Percentiles rank a stretch among this genome's conserved stretches.
Evolutionary conservation across 2,888 invertebrate genomes (phyloP).

Genomic region (Synanthedon tipuliformis): DNA sequence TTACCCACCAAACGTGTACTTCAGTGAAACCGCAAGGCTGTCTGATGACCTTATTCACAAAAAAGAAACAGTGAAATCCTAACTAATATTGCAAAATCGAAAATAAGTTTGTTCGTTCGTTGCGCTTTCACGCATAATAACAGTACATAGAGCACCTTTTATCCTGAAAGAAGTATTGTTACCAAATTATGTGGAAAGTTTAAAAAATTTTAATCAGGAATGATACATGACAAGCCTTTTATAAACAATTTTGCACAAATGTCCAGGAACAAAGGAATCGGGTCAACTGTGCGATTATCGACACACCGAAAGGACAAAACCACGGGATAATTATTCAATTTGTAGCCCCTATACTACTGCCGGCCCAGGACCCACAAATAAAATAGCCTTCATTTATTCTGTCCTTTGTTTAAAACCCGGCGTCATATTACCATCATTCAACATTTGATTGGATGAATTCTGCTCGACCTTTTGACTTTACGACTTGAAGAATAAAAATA

Average conservation of each 20-base stretch:
- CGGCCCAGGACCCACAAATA: constrained; percentile 19
- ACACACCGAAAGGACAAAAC: constrained; percentile 34
- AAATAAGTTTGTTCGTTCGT: no score
- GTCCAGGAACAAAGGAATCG: constrained; percentile 26
- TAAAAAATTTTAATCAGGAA: no score
- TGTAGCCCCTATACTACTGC: constrained; percentile 33
- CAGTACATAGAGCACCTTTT: no score
- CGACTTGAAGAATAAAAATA: not conserved
- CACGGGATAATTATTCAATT: constrained; percentile 56
- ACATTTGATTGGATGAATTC: constrained; percentile 24
- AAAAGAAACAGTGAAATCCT: no score
- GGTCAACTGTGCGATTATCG: constrained; percentile 42
- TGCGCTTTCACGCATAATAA: no score
- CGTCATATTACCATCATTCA: constrained; percentile 26
- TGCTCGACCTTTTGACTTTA: not conserved
- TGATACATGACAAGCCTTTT: constrained; percentile 3
- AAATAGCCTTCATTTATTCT: constrained; percentile 36
- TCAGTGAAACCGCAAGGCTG: no score
- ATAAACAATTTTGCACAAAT: constrained; percentile 17
- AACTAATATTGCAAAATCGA: no score
- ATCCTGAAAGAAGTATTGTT: no score
- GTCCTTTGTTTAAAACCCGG: constrained; percentile 25
- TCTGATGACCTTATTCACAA: no score
- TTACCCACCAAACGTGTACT: no score
- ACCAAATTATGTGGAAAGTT: no score